phyloP scores from a whole-genome alignment of 2,888 invertebrate genomes.

The Pheosia tremula region DNA sequence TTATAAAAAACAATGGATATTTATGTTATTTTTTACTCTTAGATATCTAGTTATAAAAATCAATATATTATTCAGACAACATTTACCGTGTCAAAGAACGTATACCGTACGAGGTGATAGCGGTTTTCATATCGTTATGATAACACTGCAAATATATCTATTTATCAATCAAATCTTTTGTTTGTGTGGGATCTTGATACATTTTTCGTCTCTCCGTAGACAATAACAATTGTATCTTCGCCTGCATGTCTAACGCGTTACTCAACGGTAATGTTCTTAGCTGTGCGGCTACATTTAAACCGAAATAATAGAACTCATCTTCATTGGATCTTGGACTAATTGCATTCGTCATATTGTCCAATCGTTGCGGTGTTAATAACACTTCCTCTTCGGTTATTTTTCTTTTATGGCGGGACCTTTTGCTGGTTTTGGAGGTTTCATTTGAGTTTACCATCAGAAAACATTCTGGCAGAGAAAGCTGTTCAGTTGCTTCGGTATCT shows the following conservation, averaged over 20 bases:
- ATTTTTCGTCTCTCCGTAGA: slow-evolving; percentile 10
- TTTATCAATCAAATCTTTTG: background rate
- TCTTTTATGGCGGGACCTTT: background rate
- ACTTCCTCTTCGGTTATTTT: background rate
- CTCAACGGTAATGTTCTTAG: slow-evolving; percentile 19
- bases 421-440: background rate
- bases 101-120: too few relatives aligned
- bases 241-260: slow-evolving; percentile 22
- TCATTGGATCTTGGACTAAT: background rate
- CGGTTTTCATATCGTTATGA: too few relatives aligned
- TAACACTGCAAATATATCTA: background rate
- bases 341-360: background rate
- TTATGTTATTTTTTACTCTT: too few relatives aligned
- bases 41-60: too few relatives aligned
- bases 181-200: background rate
- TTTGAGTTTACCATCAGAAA: background rate
- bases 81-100: too few relatives aligned
- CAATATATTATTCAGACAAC: too few relatives aligned
- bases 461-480: background rate
- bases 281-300: slow-evolving; percentile 21
- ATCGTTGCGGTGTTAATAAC: background rate
- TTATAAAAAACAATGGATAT: too few relatives aligned
- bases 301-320: slow-evolving; percentile 13
- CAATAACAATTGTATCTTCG: slow-evolving; percentile 20
- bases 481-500: background rate